These are phyloP conservation scores for Elmis aenea DNA, from an alignment of 2,888 invertebrate species.

Conservation along the genomic window DNA sequence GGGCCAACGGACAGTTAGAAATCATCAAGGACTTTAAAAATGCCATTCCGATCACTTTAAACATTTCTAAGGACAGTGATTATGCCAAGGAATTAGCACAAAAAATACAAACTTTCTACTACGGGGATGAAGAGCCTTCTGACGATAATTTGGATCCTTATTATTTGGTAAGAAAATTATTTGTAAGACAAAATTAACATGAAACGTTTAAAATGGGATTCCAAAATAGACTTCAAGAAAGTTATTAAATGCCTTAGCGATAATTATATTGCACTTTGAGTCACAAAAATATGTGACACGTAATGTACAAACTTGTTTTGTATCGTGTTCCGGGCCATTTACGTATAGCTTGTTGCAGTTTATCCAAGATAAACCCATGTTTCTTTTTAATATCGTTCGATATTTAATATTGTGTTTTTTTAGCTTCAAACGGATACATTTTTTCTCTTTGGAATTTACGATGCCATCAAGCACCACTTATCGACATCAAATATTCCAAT, in stretches of 20 bases:
- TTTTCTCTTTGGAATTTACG: conserved; percentile 31
- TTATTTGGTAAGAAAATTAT: too few relatives aligned
- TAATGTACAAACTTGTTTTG: too few relatives aligned
- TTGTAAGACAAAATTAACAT: too few relatives aligned
- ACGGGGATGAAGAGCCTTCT: conserved; percentile 37
- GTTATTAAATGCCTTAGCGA: neutral
- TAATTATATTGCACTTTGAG: too few relatives aligned
- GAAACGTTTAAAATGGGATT: too few relatives aligned
- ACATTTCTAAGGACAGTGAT: conserved; percentile 6
- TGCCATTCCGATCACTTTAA: conserved; percentile 12
- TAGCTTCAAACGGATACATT: conserved; percentile 38
- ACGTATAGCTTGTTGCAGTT: too few relatives aligned
- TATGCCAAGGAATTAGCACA: conserved; percentile 11
- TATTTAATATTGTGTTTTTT: conserved; percentile 22
- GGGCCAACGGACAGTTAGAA: conserved; percentile 8
- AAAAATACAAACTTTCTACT: conserved; percentile 13
- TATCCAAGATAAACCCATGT: too few relatives aligned
- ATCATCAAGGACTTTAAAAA: conserved; percentile 11
- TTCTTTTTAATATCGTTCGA: conserved; percentile 32
- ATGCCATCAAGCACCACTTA: conserved; percentile 27
- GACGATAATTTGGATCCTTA: conserved; percentile 40
- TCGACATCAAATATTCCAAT: conserved; percentile 30
- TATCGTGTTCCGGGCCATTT: too few relatives aligned
- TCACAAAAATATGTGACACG: too few relatives aligned
- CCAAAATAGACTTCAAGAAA: too few relatives aligned